Percentiles rank a stretch among this genome's conserved stretches.
These are phyloP conservation scores for Drosophila subobscura DNA, from an alignment of 1,140 invertebrate genomes.

Conservation along the genomic window DNA sequence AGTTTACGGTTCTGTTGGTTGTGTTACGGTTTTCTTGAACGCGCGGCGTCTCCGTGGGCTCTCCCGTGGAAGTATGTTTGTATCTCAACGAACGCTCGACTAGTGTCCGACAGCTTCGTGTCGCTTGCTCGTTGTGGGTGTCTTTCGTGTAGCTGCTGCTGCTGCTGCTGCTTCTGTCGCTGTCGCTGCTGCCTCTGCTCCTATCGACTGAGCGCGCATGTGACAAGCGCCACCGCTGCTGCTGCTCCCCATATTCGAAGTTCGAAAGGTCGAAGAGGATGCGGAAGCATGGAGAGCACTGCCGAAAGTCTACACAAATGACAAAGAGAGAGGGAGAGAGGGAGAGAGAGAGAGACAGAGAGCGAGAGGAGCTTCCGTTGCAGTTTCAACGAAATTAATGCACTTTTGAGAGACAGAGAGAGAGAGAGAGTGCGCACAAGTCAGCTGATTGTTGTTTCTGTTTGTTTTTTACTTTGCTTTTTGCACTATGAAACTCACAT, in stretches of 20 bases:
- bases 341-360: background rate
- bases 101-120: conserved; percentile 38
- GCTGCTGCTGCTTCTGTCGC: conserved; percentile 16
- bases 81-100: conserved; percentile 58
- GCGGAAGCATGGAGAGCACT: conserved; percentile 46
- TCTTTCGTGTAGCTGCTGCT: conserved; percentile 6
- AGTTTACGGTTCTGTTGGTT: conserved; percentile 40
- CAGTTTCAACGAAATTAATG: background rate
- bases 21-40: conserved; percentile 44
- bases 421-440: conserved; percentile 43
- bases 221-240: conserved; percentile 35
- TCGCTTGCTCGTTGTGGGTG: too few species aligned
- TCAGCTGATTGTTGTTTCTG: conserved; percentile 55
- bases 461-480: conserved; percentile 54
- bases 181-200: conserved; percentile 39
- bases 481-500: conserved; percentile 39
- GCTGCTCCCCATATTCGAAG: conserved; percentile 29
- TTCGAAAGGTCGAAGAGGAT: conserved; percentile 51
- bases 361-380: background rate
- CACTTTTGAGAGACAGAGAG: background rate
- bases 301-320: conserved; percentile 15
- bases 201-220: conserved; percentile 45
- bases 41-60: conserved; percentile 46
- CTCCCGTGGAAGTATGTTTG: conserved; percentile 24
- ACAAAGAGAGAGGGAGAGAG: conserved; percentile 1